Percentiles rank a stretch among this genome's conserved stretches.
Evolutionary conservation across 2,888 invertebrate species (phyloP).

Genomic region (Stramonita haemastoma): DNA sequence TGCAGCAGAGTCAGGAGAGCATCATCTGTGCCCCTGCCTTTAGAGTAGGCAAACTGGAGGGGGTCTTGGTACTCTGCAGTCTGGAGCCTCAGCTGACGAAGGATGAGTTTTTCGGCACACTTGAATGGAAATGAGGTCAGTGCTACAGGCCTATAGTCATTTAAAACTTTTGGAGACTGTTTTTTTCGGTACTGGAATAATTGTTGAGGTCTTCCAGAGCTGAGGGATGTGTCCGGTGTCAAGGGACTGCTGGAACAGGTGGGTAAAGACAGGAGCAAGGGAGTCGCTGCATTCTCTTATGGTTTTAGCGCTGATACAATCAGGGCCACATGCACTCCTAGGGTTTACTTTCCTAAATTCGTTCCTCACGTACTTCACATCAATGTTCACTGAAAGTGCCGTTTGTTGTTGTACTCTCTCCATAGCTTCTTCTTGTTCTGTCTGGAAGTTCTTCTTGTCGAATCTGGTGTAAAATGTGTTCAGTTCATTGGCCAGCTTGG

Average conservation of each 20-base stretch:
- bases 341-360: not conserved
- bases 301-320: not conserved
- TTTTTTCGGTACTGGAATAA: not conserved
- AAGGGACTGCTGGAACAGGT: not conserved
- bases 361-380: not conserved
- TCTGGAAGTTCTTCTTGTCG: not conserved
- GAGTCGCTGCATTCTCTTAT: not conserved
- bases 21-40: not conserved
- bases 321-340: not conserved
- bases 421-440: not conserved
- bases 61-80: constrained; percentile 12
- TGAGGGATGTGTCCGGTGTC: not conserved
- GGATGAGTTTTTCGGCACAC: not conserved
- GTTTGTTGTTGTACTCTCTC: not conserved
- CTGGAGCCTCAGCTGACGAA: not conserved
- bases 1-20: not conserved
- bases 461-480: not conserved
- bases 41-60: constrained; percentile 7
- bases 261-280: not conserved
- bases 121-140: not conserved
- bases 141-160: constrained; percentile 16
- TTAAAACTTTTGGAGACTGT: too few relatives aligned
- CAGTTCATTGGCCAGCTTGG: not conserved
- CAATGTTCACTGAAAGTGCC: not conserved
- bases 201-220: not conserved